Percentiles rank a stretch among this genome's conserved stretches.
Conservation (phyloP, 2,888 invertebrate genomes). For the Diplolepis rosae region DNA sequence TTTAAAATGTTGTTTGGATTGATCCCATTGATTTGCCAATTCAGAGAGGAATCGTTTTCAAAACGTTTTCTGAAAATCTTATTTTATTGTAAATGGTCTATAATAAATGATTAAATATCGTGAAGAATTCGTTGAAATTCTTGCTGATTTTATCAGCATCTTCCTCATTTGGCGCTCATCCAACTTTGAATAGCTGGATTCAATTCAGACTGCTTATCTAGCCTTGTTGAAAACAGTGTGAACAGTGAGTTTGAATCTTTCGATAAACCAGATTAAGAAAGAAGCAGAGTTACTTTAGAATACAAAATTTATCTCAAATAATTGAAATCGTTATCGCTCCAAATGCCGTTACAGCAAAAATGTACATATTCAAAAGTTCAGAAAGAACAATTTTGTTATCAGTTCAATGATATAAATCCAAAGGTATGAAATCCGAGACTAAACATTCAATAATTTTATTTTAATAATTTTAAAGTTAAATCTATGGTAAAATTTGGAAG, state of each 20-base stretch:
- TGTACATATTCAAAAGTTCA: background rate
- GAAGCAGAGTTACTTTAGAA: background rate
- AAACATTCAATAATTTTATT: background rate
- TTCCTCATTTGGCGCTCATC: background rate
- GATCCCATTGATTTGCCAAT: background rate
- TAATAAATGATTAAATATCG: background rate
- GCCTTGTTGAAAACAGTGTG: conserved; percentile 20
- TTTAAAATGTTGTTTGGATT: background rate
- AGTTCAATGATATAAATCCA: too few species aligned
- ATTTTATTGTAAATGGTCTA: background rate
- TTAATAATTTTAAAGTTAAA: background rate
- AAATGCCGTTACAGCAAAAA: background rate
- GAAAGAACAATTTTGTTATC: background rate
- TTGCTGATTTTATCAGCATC: conserved; percentile 24
- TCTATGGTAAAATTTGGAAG: background rate
- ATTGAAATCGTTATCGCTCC: background rate
- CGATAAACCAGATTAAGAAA: conserved; percentile 14
- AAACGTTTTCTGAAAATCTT: background rate
- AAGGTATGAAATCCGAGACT: too few species aligned
- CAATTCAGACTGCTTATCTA: conserved; percentile 18
- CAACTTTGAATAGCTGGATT: conserved; percentile 19
- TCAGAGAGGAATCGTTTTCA: background rate
- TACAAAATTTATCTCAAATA: background rate
- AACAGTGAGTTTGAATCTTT: background rate
- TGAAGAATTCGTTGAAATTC: conserved; percentile 26